Conservation (phyloP, 2,113 vertebrate genomes). For the Oryzias celebensis region DNA sequence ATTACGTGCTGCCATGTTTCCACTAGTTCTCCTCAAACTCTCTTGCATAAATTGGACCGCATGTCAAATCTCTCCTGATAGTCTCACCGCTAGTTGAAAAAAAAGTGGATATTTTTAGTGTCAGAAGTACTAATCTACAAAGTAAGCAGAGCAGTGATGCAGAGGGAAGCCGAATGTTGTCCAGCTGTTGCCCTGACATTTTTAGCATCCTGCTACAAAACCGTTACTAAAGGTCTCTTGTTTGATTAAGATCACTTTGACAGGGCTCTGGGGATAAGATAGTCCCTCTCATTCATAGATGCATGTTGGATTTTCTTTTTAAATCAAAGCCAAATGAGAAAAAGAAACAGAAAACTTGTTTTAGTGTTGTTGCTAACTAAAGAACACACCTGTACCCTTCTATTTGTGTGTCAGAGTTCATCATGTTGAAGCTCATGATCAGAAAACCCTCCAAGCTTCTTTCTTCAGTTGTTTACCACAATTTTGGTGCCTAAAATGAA, state of each 20-base stretch:
- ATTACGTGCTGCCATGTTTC: slow-evolving; percentile 33
- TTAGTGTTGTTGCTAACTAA: neutral
- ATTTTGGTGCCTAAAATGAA: neutral
- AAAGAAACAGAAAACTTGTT: neutral
- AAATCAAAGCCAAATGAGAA: neutral
- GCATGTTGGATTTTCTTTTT: neutral
- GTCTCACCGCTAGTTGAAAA: slow-evolving; percentile 1
- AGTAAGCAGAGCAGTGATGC: slow-evolving; percentile 12
- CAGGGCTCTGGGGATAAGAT: neutral
- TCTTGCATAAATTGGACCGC: slow-evolving; percentile 1
- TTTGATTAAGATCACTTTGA: neutral
- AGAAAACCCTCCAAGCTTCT: no score
- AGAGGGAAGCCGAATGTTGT: slow-evolving; percentile 1
- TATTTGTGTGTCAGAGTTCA: neutral
- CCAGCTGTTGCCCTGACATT: slow-evolving; percentile 17
- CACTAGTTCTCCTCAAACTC: slow-evolving; percentile 23
- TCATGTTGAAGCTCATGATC: no score
- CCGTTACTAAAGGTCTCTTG: neutral
- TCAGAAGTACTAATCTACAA: slow-evolving; percentile 4
- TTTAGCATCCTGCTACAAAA: neutral
- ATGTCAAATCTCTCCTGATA: slow-evolving; percentile 15
- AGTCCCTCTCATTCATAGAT: neutral
- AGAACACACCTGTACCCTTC: neutral
- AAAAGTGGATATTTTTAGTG: neutral
- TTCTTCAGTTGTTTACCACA: neutral